phyloP scores from a whole-genome alignment of 2,888 invertebrate species.

The Monoplex corrugatus region DNA sequence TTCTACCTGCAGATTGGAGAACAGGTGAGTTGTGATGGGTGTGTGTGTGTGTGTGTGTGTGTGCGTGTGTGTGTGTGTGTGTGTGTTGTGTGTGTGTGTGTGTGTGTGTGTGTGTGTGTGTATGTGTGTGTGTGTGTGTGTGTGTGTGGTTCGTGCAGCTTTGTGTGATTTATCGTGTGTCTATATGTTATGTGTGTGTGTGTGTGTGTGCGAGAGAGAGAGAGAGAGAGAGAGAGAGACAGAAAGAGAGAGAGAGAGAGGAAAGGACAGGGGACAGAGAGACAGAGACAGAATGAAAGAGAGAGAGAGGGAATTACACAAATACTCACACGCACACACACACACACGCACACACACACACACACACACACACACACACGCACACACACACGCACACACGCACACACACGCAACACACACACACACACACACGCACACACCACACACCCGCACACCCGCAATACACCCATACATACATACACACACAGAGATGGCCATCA shows the following conservation, averaged over 20 bases:
- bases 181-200: neutral
- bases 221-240: neutral
- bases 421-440: neutral
- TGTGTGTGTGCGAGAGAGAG: neutral
- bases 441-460: neutral
- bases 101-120: neutral
- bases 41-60: neutral
- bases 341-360: neutral
- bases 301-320: neutral
- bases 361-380: neutral
- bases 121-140: neutral
- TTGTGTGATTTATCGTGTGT: constrained; percentile 8
- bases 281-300: too few relatives aligned
- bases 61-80: neutral
- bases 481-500: too few relatives aligned
- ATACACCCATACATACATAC: too few relatives aligned
- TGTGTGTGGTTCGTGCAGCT: neutral
- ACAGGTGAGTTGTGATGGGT: constrained; percentile 62
- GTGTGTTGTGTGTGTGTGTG: neutral
- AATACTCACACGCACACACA: constrained; percentile 32
- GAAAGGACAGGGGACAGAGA: too few relatives aligned
- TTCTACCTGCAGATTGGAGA: constrained; percentile 79
- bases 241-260: neutral
- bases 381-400: neutral
- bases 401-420: neutral